Evolutionary conservation across 2,888 invertebrate genomes (phyloP), one percentile per base, ranked within the genome.

Genomic region (Nasonia oneida): DNA sequence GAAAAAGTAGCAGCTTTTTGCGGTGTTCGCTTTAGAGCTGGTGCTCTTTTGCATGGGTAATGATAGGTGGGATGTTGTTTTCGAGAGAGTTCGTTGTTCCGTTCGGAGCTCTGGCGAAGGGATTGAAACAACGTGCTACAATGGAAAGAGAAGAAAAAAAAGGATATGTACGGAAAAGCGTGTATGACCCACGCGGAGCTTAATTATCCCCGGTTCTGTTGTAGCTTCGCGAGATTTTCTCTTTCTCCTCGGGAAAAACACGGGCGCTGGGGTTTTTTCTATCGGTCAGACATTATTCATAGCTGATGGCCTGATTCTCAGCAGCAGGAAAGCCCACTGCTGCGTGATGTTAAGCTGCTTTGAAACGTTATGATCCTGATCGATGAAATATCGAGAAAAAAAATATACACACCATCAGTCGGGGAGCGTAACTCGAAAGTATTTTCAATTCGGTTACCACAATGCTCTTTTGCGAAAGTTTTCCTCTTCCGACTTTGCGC

Each of bases 11-110:
- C 14, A 1, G 37, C n/a, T n/a, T 37, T 18, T 71, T 15, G n/a
- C 37, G 71, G 33, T 29, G 29, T n/a, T 18, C 6, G 8, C 39
- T 71, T 71, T 71, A n/a, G 39, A n/a, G 37, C 3, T 29, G n/a
- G 71, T 12, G 33, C 71, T 70, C 37, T 71, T n/a, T 37, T 71
- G 71, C n/a, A 39, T 39, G 39, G 71, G 42, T 71, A 73, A 73
- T 73, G 39, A 73, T 47, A 23, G 39, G 6, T 71, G n/a, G 18
- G 23, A 71, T n/a, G 47, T 42, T 73, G 47, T 73, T 73, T 73
- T 23, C 42, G 73, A 42, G 39, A n/a, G 23, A 42, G 73, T 73
- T 23, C 39, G 42, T 33, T 67, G n/a, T 8, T 67, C 33, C 1
- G 23, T 15, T 3, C 18, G 8, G 64, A 29, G 29, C 29, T 29